A percentile compares a stretch with the other conserved stretches of the same genome.
phyloP scores from a whole-genome alignment of 2,888 invertebrate genomes.

The Mamestra brassicae region DNA sequence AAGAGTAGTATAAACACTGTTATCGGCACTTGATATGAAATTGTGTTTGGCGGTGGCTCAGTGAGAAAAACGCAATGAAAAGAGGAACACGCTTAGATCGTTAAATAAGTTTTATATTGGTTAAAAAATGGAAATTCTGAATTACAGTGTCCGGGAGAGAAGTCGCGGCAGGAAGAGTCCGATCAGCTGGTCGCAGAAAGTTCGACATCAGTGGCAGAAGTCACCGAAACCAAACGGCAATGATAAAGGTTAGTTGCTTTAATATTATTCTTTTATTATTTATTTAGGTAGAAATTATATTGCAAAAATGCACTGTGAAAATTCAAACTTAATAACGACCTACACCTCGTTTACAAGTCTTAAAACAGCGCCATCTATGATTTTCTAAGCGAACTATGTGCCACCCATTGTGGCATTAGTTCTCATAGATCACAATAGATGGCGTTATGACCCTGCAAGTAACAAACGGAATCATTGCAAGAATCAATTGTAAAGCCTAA shows the following conservation, averaged over 20 bases:
- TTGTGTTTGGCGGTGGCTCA: slow-evolving; percentile 67
- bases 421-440: slow-evolving; percentile 64
- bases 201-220: slow-evolving; percentile 92
- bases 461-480: slow-evolving; percentile 10
- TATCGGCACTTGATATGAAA: slow-evolving; percentile 79
- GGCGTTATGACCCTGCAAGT: slow-evolving; percentile 50
- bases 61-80: slow-evolving; percentile 61
- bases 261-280: neutral
- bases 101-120: slow-evolving; percentile 15
- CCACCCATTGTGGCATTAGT: neutral
- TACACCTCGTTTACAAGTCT: neutral
- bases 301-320: neutral
- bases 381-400: slow-evolving; percentile 30
- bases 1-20: slow-evolving; percentile 83
- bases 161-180: slow-evolving; percentile 90
- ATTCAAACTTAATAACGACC: neutral
- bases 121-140: slow-evolving; percentile 71
- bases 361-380: slow-evolving; percentile 78
- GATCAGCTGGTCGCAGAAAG: slow-evolving; percentile 92
- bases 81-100: slow-evolving; percentile 40
- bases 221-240: slow-evolving; percentile 82
- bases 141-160: slow-evolving; percentile 90
- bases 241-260: slow-evolving; percentile 78
- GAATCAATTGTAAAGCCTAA: neutral
- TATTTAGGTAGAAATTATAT: neutral